Percentiles rank a stretch among this genome's conserved stretches.
phyloP scores from a whole-genome alignment of 2,888 invertebrate species.

The Hipparchia semele region DNA sequence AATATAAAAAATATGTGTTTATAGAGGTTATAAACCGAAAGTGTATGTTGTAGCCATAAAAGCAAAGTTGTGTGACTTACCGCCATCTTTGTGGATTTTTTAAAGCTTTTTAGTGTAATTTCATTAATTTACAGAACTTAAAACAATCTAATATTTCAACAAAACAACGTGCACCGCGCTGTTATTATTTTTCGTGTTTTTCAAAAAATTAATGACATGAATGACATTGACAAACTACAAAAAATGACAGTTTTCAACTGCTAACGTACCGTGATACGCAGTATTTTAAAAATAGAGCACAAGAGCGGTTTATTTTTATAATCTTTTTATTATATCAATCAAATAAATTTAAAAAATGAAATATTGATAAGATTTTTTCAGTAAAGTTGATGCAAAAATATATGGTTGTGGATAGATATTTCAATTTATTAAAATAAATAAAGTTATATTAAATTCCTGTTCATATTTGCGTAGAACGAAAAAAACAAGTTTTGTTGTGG shows the following conservation, averaged over 20 bases:
- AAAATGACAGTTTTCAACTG: neutral
- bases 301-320: neutral
- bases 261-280: neutral
- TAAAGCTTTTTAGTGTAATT: slow-evolving; percentile 14
- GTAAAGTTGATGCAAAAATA: neutral
- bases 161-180: slow-evolving; percentile 22
- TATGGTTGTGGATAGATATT: neutral
- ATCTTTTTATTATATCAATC: neutral
- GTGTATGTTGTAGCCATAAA: slow-evolving; percentile 3
- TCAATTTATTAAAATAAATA: neutral
- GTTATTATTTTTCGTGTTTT: too few relatives aligned
- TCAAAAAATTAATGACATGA: too few relatives aligned
- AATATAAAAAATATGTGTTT: slow-evolving; percentile 35
- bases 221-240: neutral
- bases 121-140: neutral
- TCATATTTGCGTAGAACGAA: slow-evolving; percentile 36
- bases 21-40: slow-evolving; percentile 9
- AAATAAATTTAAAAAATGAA: neutral
- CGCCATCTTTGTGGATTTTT: slow-evolving; percentile 53
- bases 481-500: slow-evolving; percentile 45
- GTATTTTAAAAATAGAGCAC: neutral
- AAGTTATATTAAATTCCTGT: neutral
- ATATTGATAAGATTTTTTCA: neutral
- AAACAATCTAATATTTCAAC: neutral
- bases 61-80: slow-evolving; percentile 52